Base-by-base conservation (phyloP, 2,113 vertebrate species). In the Sphaerodactylus townsendi region DNA sequence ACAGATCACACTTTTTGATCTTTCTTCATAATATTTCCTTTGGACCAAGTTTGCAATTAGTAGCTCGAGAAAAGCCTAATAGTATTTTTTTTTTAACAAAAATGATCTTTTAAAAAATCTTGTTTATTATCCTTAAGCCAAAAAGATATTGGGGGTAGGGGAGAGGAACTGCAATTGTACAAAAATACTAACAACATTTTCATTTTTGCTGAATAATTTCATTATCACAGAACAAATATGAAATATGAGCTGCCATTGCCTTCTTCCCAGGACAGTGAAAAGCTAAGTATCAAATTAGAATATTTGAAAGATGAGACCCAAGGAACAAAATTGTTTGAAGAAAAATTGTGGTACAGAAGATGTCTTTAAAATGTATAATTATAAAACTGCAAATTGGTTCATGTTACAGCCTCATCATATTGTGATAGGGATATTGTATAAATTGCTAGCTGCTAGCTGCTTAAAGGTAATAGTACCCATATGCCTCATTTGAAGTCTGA, bases 21-120 rank as follows among this genome's bases (percentile, higher is more conserved):
- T 87, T 90, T 88, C 89, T 91, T 93, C 91, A 92, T 93, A 90
- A 91, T 93, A 92, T 94, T 93, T 94, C 88, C 82, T 93, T 92
- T 87, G 85, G 87, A 90, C 88, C 82, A 90, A 91, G 88, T 39
- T 89, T 91, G 73, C 85, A 93, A 94, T 93, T 94, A 95, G 85
- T 89, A 91, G 79, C 89, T 79, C n/a, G 73, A 81, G 72, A 39
- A 85, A 90, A 50, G 30, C 0, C 56, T 75, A 75, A 30, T n/a
- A 37, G 3, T 88, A 82, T 84, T 78, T 71, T 66, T 77, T 79
- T n/a, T n/a, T n/a, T n/a, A n/a, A 73, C 82, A 46, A 28, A 35
- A 35, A 89, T 0, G n/a, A 77, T 89, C 78, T 87, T 91, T 77
- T 83, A 76, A 66, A 84, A 73, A 66, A 77, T 56, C 30, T 82